These are phyloP conservation scores for Scotopteryx bipunctaria DNA, from an alignment of 2,888 invertebrate species.

Conservation along the genomic window DNA sequence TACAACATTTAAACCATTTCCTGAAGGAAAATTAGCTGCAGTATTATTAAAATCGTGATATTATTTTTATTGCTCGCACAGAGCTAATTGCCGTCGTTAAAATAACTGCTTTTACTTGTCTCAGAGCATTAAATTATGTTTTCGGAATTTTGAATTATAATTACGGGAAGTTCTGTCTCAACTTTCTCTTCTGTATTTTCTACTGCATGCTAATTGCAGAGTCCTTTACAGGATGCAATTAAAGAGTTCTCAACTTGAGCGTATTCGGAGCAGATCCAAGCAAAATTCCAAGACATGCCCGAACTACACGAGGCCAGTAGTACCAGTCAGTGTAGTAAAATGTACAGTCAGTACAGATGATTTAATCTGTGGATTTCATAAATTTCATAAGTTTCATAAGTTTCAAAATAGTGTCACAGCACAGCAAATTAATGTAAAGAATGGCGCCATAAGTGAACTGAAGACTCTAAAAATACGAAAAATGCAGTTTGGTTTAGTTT, in stretches of 20 bases:
- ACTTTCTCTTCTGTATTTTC: conserved; percentile 52
- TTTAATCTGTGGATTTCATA: too few relatives aligned
- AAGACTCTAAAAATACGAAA: too few relatives aligned
- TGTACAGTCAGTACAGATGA: too few relatives aligned
- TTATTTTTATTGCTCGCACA: conserved; percentile 28
- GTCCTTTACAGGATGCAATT: conserved; percentile 64
- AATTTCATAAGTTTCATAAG: too few relatives aligned
- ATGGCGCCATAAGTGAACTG: too few relatives aligned
- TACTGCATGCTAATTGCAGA: conserved; percentile 64
- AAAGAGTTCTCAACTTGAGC: conserved; percentile 64
- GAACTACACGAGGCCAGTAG: conserved; percentile 1
- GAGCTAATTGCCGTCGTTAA: conserved; percentile 31
- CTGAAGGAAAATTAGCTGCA: conserved; percentile 15
- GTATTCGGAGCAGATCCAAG: conserved; percentile 42
- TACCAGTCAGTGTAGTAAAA: neutral
- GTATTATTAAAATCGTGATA: conserved; percentile 30
- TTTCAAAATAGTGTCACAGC: too few relatives aligned
- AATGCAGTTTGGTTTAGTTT: too few relatives aligned
- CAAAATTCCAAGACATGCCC: conserved; percentile 50
- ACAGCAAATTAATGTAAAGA: too few relatives aligned
- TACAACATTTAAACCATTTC: conserved; percentile 17
- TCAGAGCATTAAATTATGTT: conserved; percentile 31
- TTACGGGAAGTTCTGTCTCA: conserved; percentile 46
- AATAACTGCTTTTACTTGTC: conserved; percentile 25
- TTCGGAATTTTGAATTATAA: conserved; percentile 30